Conservation (phyloP, 2,888 invertebrate genomes). For the Clusia tigrina region DNA sequence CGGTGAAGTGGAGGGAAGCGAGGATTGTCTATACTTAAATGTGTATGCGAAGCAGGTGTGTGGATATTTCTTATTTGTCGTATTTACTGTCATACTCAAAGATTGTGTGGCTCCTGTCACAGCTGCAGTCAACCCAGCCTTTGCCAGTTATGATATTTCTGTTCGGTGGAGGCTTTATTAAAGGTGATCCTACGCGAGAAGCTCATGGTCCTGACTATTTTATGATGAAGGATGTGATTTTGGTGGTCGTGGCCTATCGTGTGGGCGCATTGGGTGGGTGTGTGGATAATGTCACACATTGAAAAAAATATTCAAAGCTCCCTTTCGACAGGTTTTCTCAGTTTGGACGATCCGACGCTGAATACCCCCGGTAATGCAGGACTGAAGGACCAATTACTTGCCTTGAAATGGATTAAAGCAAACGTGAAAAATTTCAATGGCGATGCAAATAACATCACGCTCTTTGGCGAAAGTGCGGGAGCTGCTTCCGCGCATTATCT, state of each 20-base stretch:
- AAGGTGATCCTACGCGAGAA: conserved; percentile 60
- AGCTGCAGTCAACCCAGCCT: conserved; percentile 33
- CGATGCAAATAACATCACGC: conserved; percentile 65
- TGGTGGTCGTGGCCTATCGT: conserved; percentile 65
- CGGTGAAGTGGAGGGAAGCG: conserved; percentile 60
- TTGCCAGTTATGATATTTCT: conserved; percentile 65
- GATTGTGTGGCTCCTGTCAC: neutral
- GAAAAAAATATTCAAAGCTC: neutral
- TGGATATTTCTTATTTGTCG: neutral
- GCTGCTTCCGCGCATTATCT: conserved; percentile 64
- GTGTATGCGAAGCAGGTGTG: conserved; percentile 58
- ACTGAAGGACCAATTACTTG: conserved; percentile 66
- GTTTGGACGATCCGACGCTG: conserved; percentile 61
- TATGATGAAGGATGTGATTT: conserved; percentile 63
- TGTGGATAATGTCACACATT: neutral
- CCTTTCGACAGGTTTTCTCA: conserved; percentile 65
- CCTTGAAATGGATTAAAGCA: conserved; percentile 65
- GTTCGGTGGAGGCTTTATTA: conserved; percentile 65
- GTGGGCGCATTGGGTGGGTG: conserved; percentile 62
- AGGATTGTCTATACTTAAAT: conserved; percentile 68
- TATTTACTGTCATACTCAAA: neutral
- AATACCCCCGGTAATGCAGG: conserved; percentile 67
- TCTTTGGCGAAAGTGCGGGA: conserved; percentile 68
- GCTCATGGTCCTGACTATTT: conserved; percentile 64
- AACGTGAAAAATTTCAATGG: conserved; percentile 66